A percentile compares a stretch with the other conserved stretches of the same genome.
phyloP scores from a whole-genome alignment of 2,113 vertebrate genomes.

The Macroglossus sobrinus region DNA sequence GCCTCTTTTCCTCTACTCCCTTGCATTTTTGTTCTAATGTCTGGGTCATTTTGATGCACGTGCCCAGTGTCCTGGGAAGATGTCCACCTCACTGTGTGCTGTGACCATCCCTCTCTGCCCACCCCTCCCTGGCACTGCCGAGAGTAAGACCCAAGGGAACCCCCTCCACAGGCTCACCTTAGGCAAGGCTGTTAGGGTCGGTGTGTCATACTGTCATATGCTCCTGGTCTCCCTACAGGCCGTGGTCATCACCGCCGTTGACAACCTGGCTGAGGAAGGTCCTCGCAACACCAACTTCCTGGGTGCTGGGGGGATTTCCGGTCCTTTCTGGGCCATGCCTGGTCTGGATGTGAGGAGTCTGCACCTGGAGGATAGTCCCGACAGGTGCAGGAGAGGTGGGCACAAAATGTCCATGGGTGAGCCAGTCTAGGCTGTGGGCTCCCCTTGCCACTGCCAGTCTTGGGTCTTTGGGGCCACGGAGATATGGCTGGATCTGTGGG shows the following conservation, averaged over 20 bases:
- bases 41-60: background rate
- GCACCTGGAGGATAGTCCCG: background rate
- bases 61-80: background rate
- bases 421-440: background rate
- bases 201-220: accelerated
- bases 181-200: accelerated
- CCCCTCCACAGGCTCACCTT: background rate
- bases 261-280: background rate
- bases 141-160: background rate
- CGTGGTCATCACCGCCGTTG: background rate
- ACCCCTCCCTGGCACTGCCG: accelerated
- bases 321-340: background rate
- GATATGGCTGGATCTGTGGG: background rate
- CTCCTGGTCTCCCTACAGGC: background rate
- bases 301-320: background rate
- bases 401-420: background rate
- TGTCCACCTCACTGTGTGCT: background rate
- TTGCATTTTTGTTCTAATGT: background rate
- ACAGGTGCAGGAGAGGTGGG: background rate
- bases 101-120: background rate
- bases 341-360: background rate
- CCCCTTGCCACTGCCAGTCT: background rate
- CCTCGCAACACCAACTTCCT: background rate
- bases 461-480: background rate
- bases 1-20: background rate